Percentiles rank a stretch among this genome's conserved stretches.
Evolutionary conservation across 64 coral and sea anemone genomes (phyloP).

Genomic region (Dendrophyllia cribrosa): DNA sequence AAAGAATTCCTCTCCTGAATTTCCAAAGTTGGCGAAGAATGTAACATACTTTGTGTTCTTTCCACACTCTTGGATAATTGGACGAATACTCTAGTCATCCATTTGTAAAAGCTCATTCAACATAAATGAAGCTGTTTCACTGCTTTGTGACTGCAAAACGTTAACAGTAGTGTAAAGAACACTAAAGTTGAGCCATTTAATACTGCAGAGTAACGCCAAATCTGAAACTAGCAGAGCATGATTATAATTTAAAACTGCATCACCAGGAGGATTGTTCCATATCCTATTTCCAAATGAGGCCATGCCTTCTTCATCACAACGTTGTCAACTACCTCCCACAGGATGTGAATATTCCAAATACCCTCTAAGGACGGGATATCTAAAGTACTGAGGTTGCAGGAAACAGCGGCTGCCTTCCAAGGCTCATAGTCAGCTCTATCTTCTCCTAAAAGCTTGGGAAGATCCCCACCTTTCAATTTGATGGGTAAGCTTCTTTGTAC

Average conservation of each 20-base stretch:
- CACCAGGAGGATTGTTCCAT: conserved; percentile 14
- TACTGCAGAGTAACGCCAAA: conserved; percentile 25
- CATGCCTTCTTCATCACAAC: conserved; percentile 27
- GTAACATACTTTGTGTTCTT: conserved; percentile 2
- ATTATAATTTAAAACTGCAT: conserved; percentile 35
- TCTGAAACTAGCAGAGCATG: conserved; percentile 56
- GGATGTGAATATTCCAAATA: conserved; percentile 8
- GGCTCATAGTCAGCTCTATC: conserved; percentile 65
- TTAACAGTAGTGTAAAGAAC: conserved; percentile 16
- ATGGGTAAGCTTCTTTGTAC: conserved; percentile 31
- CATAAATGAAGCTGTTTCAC: conserved; percentile 29
- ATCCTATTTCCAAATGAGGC: conserved; percentile 13
- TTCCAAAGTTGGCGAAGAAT: conserved; percentile 15
- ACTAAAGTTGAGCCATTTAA: conserved; percentile 34
- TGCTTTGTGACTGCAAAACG: neutral
- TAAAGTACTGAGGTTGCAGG: conserved; percentile 20
- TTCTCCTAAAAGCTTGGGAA: conserved; percentile 68
- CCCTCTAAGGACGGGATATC: neutral
- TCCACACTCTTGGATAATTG: conserved; percentile 1
- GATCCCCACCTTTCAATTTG: conserved; percentile 77
- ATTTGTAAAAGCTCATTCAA: conserved; percentile 61
- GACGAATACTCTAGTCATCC: conserved; percentile 10
- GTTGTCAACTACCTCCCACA: neutral
- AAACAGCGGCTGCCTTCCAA: conserved; percentile 54
- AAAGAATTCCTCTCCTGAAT: conserved; percentile 20